A percentile compares a stretch with the other conserved stretches of the same genome.
Evolutionary conservation across 2,797 vertebrate genomes (phyloP).

Genomic region (Pangasius mekongensis): DNA sequence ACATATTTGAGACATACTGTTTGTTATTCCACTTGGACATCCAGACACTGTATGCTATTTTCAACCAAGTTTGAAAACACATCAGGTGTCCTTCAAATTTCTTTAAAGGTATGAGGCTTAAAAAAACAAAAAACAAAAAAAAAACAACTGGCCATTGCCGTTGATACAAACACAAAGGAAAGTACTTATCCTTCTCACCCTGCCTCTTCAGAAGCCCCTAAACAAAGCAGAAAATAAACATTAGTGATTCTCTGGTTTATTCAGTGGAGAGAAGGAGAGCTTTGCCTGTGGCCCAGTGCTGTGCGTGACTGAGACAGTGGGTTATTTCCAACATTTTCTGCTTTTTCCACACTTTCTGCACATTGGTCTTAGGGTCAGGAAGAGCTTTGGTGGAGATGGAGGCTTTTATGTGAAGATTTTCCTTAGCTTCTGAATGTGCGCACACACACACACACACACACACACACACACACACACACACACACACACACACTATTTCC

Average conservation of each 20-base stretch:
- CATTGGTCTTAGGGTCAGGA: conserved; percentile 48
- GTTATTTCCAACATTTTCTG: conserved; percentile 42
- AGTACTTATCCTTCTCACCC: background rate
- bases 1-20: background rate
- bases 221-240: conserved; percentile 27
- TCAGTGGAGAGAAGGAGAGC: conserved; percentile 19
- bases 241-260: conserved; percentile 36
- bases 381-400: conserved; percentile 17
- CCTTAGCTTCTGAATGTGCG: conserved; percentile 10
- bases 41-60: background rate
- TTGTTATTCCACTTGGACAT: background rate
- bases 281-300: background rate
- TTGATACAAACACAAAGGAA: background rate
- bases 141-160: background rate
- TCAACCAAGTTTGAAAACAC: conserved; percentile 8
- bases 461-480: conserved; percentile 8
- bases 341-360: conserved; percentile 29
- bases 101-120: background rate
- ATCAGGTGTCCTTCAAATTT: conserved; percentile 4
- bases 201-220: background rate
- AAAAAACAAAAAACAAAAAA: no score
- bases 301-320: conserved; percentile 19
- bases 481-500: conserved; percentile 24
- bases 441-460: conserved; percentile 10
- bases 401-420: conserved; percentile 41